A percentile compares a stretch with the other conserved stretches of the same genome.
phyloP scores from a whole-genome alignment of 2,888 invertebrate species.

The Drosophila demipolita region DNA sequence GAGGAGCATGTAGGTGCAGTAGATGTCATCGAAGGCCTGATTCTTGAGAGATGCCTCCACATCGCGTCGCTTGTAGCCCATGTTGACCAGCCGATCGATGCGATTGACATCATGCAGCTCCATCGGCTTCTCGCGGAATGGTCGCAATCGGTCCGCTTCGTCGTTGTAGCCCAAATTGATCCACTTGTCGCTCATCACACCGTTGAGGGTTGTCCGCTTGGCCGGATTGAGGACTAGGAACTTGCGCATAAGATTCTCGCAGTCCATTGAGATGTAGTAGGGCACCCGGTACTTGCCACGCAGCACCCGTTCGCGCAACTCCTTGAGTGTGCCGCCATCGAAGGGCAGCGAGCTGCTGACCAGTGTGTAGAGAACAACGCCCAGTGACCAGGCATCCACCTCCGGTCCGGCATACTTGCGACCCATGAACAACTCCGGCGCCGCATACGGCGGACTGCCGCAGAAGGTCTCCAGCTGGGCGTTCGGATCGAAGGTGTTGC shows the following conservation, averaged over 20 bases:
- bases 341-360: conserved; percentile 99
- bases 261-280: conserved; percentile 99
- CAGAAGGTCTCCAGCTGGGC: conserved; percentile 99
- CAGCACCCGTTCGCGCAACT: conserved; percentile 97
- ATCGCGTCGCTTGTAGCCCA: conserved; percentile 97
- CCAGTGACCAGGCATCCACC: conserved; percentile 98
- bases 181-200: conserved; percentile 98
- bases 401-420: conserved; percentile 99
- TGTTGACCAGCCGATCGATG: conserved; percentile 90
- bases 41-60: conserved; percentile 97
- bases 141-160: conserved; percentile 93
- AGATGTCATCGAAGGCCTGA: conserved; percentile 98
- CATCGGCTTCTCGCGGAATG: conserved; percentile 62
- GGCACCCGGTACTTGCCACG: conserved; percentile 99
- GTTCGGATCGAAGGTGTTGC: conserved; percentile 99
- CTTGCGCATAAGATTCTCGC: conserved; percentile 99
- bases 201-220: conserved; percentile 96
- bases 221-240: conserved; percentile 99
- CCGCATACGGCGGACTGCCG: conserved; percentile 99
- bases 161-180: conserved; percentile 98
- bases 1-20: conserved; percentile 97
- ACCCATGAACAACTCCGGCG: conserved; percentile 99
- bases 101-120: conserved; percentile 60
- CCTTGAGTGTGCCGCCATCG: conserved; percentile 99
- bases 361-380: conserved; percentile 99